A percentile compares a stretch with the other conserved stretches of the same genome.
phyloP scores from a whole-genome alignment of 2,888 invertebrate species.

The Conomelus anceps region DNA sequence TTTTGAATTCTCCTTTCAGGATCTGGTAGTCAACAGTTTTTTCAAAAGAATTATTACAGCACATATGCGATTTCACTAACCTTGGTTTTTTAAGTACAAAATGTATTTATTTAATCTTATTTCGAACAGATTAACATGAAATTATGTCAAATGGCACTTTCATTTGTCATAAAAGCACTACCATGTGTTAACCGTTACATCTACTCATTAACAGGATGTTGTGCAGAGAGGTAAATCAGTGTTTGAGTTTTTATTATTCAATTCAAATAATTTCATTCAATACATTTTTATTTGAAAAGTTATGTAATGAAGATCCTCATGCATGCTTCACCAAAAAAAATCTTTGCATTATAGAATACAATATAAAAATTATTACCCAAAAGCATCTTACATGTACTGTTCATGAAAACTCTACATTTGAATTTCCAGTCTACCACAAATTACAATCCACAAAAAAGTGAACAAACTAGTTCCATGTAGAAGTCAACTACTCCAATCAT shows the following conservation, averaged over 20 bases:
- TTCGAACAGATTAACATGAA: neutral
- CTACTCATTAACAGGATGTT: neutral
- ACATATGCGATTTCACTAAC: neutral
- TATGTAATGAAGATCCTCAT: neutral
- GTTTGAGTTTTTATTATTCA: neutral
- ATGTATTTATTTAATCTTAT: neutral
- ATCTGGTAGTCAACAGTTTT: neutral
- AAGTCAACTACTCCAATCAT: no score
- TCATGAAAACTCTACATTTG: neutral
- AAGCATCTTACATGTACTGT: neutral
- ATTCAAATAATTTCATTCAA: neutral
- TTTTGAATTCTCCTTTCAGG: neutral
- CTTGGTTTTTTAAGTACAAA: neutral
- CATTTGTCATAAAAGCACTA: neutral
- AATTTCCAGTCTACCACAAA: neutral
- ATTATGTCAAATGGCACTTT: neutral
- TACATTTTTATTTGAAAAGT: neutral
- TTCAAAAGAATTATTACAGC: neutral
- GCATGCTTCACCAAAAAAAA: neutral
- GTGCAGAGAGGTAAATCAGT: neutral
- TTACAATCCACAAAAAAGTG: neutral
- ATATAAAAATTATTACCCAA: neutral
- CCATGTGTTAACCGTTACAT: neutral
- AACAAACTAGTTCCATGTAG: neutral
- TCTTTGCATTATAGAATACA: neutral